Evolutionary conservation across 1,140 invertebrate species (phyloP), one percentile per base, ranked within the genome.

Genomic region (Antheraea mylitta): DNA sequence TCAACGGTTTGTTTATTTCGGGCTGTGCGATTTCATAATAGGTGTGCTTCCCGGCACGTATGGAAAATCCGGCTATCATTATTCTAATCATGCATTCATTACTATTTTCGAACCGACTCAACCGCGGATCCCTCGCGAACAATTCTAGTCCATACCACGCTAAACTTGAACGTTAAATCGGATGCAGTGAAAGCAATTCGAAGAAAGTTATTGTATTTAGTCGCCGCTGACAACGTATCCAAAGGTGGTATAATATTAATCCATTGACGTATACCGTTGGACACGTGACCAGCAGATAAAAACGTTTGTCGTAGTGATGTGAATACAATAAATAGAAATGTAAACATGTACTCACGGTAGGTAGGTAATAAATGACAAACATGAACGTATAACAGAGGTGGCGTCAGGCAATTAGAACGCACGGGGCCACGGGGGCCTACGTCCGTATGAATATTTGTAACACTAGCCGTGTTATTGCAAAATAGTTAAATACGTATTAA

Each of bases 271-370:
- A 69, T 75, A 79, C 75, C 71, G 76, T 74, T 81, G 76, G 53
- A 75, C 70, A 71, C 85, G 82, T 87, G 85, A 84, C 82, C 70
- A 64, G 72, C 62, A 67, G 73, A 76, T 79, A 75, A 79, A 66
- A 77, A 69, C 67, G 64, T 74, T 76, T 75, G 75, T 75, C 45
- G 53, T 58, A 60, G 13, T 71, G 71, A 76, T 63, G 70, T 72
- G 71, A 74, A 75, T 75, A 70, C 72, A 69, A 67, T 77, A 77
- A 71, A 73, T 65, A 64, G 72, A 76, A 75, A 78, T 75, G 69
- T 75, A 65, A 63, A 65, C 64, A 42, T 30, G 22, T 42, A 42
- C 38, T 42, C 38, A 42, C 38, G 38, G 38, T 42, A 10, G 38
- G 38, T 42, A 42, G 11, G 38, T 8, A 4, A 42, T 42, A 30